phyloP scores from a whole-genome alignment of 2,113 vertebrate species.

The Hyla sarda region DNA sequence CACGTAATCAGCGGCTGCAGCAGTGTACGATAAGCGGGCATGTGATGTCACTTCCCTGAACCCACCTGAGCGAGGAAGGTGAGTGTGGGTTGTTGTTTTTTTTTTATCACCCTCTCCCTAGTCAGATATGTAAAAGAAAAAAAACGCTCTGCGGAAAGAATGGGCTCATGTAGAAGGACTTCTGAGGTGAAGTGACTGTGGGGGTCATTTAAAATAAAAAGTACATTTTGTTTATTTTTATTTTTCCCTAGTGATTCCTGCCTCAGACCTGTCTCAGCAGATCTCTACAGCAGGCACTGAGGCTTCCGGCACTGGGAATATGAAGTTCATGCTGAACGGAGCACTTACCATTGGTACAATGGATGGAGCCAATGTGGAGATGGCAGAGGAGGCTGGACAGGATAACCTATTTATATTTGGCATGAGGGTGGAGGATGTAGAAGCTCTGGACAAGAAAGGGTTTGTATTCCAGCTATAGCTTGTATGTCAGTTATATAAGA shows the following conservation, averaged over 20 bases:
- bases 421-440: conserved; percentile 83
- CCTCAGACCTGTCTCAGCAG: conserved; percentile 88
- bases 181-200: too few species aligned
- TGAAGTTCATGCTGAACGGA: conserved; percentile 94
- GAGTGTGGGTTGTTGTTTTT: too few species aligned
- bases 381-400: conserved; percentile 86
- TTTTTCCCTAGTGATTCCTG: conserved; percentile 79
- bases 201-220: too few species aligned
- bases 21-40: too few species aligned
- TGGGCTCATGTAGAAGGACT: too few species aligned
- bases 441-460: conserved; percentile 82
- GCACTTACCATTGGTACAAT: conserved; percentile 91
- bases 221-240: too few species aligned
- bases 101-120: too few species aligned
- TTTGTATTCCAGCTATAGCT: conserved; percentile 63
- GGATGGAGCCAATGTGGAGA: conserved; percentile 90
- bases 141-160: too few species aligned
- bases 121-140: too few species aligned
- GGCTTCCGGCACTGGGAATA: conserved; percentile 89
- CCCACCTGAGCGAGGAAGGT: too few species aligned
- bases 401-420: conserved; percentile 93
- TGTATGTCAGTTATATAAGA: not conserved
- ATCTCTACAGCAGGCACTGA: conserved; percentile 90
- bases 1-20: too few species aligned
- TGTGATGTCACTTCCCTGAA: too few species aligned